A percentile compares a stretch with the other conserved stretches of the same genome.
Conservation (phyloP, 1,140 invertebrate species). For the Colletes gigas region DNA sequence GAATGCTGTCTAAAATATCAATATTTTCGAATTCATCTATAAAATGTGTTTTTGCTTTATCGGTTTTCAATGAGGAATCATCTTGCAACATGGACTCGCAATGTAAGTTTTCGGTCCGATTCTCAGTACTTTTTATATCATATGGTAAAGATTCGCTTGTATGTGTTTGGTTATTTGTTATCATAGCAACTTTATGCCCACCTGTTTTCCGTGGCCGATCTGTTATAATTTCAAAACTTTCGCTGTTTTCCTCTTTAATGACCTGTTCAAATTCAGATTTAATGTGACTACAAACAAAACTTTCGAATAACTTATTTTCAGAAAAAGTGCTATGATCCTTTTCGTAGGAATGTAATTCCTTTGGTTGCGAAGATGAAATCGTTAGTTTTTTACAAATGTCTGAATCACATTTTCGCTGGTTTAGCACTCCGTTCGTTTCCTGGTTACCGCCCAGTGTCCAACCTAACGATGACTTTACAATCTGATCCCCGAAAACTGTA, state of each 20-base stretch:
- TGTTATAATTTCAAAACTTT: slow-evolving; percentile 12
- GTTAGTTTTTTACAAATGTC: slow-evolving; percentile 11
- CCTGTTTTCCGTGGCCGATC: slow-evolving; percentile 15
- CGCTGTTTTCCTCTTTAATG: slow-evolving; percentile 9
- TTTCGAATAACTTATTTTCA: slow-evolving; percentile 6
- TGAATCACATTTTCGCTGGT: slow-evolving; percentile 2
- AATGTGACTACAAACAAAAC: background rate
- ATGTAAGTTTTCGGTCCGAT: background rate
- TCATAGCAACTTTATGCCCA: background rate
- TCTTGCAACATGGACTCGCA: background rate
- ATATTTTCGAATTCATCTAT: slow-evolving; percentile 61
- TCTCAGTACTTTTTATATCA: slow-evolving; percentile 15
- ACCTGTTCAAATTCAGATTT: slow-evolving; percentile 25
- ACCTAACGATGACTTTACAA: slow-evolving; percentile 21
- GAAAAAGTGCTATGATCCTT: slow-evolving; percentile 3
- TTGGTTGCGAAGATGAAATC: background rate
- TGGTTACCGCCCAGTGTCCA: slow-evolving; percentile 15
- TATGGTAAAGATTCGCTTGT: slow-evolving; percentile 9
- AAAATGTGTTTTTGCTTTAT: slow-evolving; percentile 21
- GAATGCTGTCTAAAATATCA: slow-evolving; percentile 54
- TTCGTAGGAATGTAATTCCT: slow-evolving; percentile 2
- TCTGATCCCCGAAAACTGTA: slow-evolving; percentile 53
- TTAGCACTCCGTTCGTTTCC: background rate
- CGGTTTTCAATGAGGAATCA: slow-evolving; percentile 6
- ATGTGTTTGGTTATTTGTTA: slow-evolving; percentile 27